These are phyloP conservation scores for Pangasius mekongensis DNA, from an alignment of 2,797 vertebrate genomes.

Conservation along the genomic window DNA sequence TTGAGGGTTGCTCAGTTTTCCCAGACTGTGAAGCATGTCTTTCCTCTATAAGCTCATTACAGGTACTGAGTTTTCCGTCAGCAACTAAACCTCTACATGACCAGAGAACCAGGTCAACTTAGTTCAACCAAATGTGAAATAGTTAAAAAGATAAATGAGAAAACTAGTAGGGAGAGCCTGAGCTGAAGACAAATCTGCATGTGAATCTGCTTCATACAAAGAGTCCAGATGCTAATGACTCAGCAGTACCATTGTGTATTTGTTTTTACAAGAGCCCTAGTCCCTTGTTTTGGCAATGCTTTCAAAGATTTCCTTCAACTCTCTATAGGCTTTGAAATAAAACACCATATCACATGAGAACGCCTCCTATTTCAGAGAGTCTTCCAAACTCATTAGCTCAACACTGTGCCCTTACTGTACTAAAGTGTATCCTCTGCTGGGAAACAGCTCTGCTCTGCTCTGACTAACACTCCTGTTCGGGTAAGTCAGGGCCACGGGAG, in stretches of 20 bases:
- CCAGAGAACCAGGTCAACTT: constrained; percentile 5
- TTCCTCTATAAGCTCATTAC: constrained; percentile 19
- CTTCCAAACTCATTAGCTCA: constrained; percentile 15
- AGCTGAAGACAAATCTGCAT: constrained; percentile 33
- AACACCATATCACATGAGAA: constrained; percentile 24
- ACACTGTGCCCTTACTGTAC: neutral
- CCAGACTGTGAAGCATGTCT: neutral
- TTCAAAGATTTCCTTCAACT: constrained; percentile 19
- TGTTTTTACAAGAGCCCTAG: constrained; percentile 25
- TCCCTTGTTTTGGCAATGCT: constrained; percentile 14
- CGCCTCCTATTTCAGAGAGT: constrained; percentile 5
- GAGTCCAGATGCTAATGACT: constrained; percentile 28
- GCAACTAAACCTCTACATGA: constrained; percentile 7
- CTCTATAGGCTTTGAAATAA: constrained; percentile 31
- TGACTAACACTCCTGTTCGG: neutral
- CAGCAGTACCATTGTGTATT: constrained; percentile 26
- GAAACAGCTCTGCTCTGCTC: neutral
- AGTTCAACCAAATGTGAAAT: neutral
- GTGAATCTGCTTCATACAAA: constrained; percentile 17
- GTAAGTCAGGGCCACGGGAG: neutral
- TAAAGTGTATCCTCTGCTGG: neutral
- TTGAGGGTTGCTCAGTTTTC: neutral
- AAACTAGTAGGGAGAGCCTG: neutral
- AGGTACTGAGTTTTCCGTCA: constrained; percentile 3
- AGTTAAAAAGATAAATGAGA: constrained; percentile 15